Conservation (phyloP, 2,888 invertebrate species). For the Bhutanitis thaidina region DNA sequence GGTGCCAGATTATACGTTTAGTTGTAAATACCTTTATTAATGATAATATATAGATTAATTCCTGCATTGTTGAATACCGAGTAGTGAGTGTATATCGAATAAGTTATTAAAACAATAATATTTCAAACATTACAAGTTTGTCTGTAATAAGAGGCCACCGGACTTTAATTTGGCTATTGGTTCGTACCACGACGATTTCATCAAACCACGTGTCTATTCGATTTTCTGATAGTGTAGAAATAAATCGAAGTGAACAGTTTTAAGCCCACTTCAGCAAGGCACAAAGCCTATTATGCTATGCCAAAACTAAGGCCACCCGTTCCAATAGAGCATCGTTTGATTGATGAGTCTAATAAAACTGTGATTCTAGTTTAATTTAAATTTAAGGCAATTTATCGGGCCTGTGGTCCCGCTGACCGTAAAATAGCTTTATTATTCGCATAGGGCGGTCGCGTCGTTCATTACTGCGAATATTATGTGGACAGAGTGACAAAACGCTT, state of each 20-base stretch:
- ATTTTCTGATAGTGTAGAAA: constrained; percentile 42
- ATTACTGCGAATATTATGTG: constrained; percentile 42
- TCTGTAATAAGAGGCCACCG: too few species aligned
- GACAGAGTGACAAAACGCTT: constrained; percentile 27
- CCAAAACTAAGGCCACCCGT: constrained; percentile 40
- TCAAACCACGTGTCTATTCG: constrained; percentile 8
- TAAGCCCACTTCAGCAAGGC: constrained; percentile 35
- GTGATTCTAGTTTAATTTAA: constrained; percentile 79
- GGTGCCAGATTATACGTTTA: too few species aligned
- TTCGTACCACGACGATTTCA: neutral
- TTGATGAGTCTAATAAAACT: constrained; percentile 78
- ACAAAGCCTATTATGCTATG: constrained; percentile 51
- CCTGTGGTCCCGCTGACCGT: constrained; percentile 67
- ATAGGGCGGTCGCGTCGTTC: constrained; percentile 49
- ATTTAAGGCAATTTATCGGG: constrained; percentile 75
- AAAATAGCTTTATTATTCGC: constrained; percentile 65
- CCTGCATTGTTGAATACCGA: too few species aligned
- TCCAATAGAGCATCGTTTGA: constrained; percentile 63
- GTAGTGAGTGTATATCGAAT: too few species aligned
- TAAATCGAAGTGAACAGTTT: constrained; percentile 38
- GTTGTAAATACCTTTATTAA: too few species aligned
- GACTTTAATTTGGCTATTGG: neutral
- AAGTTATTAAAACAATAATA: too few species aligned
- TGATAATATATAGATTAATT: too few species aligned
- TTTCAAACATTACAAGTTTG: too few species aligned